A percentile compares a stretch with the other conserved stretches of the same genome.
Evolutionary conservation across 2,888 invertebrate genomes (phyloP).

Genomic region (Seira ritae): DNA sequence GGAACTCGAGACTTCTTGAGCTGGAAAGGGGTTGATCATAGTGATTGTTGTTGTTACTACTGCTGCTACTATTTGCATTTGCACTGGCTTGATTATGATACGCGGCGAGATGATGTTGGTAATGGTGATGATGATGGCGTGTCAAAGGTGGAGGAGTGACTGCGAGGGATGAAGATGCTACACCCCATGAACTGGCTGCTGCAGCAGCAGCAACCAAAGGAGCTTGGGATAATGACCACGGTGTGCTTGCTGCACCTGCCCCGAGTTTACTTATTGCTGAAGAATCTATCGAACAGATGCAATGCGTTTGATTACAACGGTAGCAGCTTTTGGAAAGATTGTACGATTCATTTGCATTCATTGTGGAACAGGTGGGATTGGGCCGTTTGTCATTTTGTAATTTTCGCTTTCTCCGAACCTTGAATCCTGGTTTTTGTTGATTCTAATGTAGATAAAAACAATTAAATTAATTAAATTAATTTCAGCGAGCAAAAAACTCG

Average conservation of each 20-base stretch:
- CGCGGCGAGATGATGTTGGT: conserved; percentile 38
- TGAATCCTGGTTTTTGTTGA: conserved; percentile 34
- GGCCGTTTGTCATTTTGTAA: conserved; percentile 21
- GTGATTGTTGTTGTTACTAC: conserved; percentile 14
- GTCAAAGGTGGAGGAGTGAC: conserved; percentile 49
- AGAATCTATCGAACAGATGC: conserved; percentile 41
- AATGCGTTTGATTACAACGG: conserved; percentile 40
- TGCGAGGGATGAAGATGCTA: conserved; percentile 30
- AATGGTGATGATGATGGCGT: conserved; percentile 39
- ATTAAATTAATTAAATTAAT: not conserved
- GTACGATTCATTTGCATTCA: not conserved
- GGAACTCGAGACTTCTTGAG: conserved; percentile 41
- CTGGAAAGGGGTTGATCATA: conserved; percentile 30
- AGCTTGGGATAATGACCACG: conserved; percentile 43
- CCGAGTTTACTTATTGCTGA: conserved; percentile 26
- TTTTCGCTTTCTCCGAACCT: conserved; percentile 50
- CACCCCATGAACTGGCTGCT: conserved; percentile 46
- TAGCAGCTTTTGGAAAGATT: conserved; percentile 29
- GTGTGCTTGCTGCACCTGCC: conserved; percentile 18
- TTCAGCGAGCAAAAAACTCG: conserved; percentile 9
- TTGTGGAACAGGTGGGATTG: conserved; percentile 9
- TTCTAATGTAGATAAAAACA: conserved; percentile 3
- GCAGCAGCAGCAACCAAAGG: conserved; percentile 28
- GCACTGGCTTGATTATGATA: conserved; percentile 29
- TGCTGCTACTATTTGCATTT: conserved; percentile 18